Evolutionary conservation across 2,888 invertebrate species (phyloP), one percentile per base, ranked within the genome.

Genomic region (Tetragnatha montana): DNA sequence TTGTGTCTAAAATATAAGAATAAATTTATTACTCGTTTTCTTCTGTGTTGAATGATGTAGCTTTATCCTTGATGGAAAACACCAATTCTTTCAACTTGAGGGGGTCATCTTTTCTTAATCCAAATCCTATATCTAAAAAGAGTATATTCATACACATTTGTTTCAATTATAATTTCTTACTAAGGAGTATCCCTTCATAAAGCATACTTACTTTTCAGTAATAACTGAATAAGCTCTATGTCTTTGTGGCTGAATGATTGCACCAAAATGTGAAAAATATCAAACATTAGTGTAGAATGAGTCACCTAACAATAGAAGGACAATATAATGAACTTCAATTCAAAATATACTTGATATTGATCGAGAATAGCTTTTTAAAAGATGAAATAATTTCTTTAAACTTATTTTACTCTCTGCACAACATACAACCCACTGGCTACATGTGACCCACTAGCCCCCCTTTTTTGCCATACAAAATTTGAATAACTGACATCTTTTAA

Each of bases 71-170:
- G 17, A 94, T 93, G 83, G 93, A 91, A 12, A 93, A 81, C 35
- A 95, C 94, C 19, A 93, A 91, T n/a, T 95, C 95, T 94, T 97
- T 98, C 86, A 99, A 94, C 0, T 96, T 95, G 0, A 95, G 91
- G 0, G 98, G 98, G 93, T 98, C 96, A 92, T 98, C 97, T 93
- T 97, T 98, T 69, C 99, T 94, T 91, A 99, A 93, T 76, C 95
- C 95, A 92, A 97, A 98, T 1, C 99, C 99, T 19, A 91, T 83
- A 71, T 80, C 86, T 91, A 22, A 19, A 92, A 91, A 81, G 35
- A 76, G 71, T 51, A 49, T 14, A 69, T 17, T 21, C 4, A 4
- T 35, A 35, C 1, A 2, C 4, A 35, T 35, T 35, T 35, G 4
- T 35, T 35, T 35, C 35, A 2, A n/a, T 35, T 35, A 4, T 35